Conservation (phyloP, 2,888 invertebrate species). For the Actias luna region DNA sequence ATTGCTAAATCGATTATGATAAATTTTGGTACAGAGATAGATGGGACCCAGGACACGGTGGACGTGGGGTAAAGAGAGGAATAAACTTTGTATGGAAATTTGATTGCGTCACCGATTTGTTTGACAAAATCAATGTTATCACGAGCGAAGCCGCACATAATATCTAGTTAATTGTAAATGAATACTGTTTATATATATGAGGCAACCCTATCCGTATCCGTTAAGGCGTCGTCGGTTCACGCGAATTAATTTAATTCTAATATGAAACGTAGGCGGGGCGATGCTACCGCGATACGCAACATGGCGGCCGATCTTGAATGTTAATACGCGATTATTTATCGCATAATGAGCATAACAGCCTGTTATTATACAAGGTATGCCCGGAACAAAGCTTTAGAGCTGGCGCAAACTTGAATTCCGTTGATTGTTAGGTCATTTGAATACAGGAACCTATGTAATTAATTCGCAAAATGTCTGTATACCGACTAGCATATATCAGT, state of each 20-base stretch:
- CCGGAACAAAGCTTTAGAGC: neutral
- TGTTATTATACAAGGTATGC: neutral
- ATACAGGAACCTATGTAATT: neutral
- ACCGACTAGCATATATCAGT: too few species aligned
- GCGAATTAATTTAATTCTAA: conserved; percentile 53
- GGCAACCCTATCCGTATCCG: conserved; percentile 16
- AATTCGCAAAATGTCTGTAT: neutral
- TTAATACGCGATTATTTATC: conserved; percentile 62
- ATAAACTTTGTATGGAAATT: too few species aligned
- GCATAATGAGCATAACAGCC: conserved; percentile 28
- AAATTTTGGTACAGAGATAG: too few species aligned
- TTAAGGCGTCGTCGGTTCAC: conserved; percentile 26
- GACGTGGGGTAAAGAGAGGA: too few species aligned
- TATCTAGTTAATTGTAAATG: neutral
- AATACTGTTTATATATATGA: neutral
- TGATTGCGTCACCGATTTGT: too few species aligned
- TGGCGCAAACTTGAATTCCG: neutral
- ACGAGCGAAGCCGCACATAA: neutral
- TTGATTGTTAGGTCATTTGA: neutral
- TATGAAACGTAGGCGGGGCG: conserved; percentile 57
- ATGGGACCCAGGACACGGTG: too few species aligned
- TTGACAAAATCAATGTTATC: too few species aligned
- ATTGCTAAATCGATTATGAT: too few species aligned
- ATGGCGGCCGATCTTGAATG: conserved; percentile 53
- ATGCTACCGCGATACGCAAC: conserved; percentile 65